Evolutionary conservation across 2,888 invertebrate genomes (phyloP), one percentile per base, ranked within the genome.

Genomic region (Pristionchus japonicus): DNA sequence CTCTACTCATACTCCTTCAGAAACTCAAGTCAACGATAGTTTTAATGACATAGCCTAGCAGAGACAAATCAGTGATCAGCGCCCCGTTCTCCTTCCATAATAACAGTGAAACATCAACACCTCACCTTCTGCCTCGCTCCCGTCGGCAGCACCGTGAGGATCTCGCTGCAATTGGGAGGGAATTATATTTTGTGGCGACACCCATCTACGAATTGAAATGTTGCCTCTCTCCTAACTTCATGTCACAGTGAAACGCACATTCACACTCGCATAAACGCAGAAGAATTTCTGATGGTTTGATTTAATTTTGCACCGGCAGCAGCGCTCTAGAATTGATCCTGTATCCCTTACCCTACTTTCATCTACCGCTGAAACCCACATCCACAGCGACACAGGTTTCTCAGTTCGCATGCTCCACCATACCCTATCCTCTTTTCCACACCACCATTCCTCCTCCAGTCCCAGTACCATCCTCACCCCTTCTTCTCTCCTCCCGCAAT

Each of bases 401-500:
- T 20, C 23, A 15, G 15, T 57, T 3, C 57, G 20, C 2, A 7
- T 61, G 57, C 20, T 57, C 57, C 57, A n/a, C 7, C n/a, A 3
- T 74, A 3, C 23, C 74, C 15, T 34, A 34, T 34, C 74, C 34
- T 15, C 3, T 37, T 34, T 34, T 17, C 70, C 34, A 20, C 40
- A 9, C 31, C 9, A 17, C 34, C 40, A 9, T 11, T 34, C 23
- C 57, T 61, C 57, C 74, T n/a, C n/a, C n/a, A n/a, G n/a, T n/a
- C 7, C 77, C n/a, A 23, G 43, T 77, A 77, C 77, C 43, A 43
- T 77, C 20, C 77, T 47, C 77, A 67, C 67, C 67, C 67, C 67
- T 67, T 67, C 67, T 67, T 67, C 23, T 87, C 88, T 57, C 67
- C 77, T n/a, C 82, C 88, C 47, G 23, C 83, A 6, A 85, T 67